Evolutionary conservation across 2,888 invertebrate species (phyloP).

Genomic region (Altica lythri): DNA sequence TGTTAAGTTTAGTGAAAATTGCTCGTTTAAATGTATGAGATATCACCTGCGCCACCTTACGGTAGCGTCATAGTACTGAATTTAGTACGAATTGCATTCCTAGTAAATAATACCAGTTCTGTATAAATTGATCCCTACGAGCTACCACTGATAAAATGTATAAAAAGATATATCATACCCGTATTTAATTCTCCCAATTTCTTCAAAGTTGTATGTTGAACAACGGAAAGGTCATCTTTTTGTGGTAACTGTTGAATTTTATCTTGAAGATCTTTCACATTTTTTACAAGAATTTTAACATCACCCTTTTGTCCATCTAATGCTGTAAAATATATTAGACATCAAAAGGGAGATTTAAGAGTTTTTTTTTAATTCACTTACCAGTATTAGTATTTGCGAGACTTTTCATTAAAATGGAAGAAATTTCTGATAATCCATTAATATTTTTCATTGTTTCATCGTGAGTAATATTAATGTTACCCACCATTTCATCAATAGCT

Average conservation of each 20-base stretch:
- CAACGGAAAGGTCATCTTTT: constrained; percentile 60
- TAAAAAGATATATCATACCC: too few species aligned
- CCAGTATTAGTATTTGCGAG: constrained; percentile 10
- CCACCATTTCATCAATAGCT: neutral
- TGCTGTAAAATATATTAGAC: constrained; percentile 38
- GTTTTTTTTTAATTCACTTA: too few species aligned
- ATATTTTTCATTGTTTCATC: constrained; percentile 3
- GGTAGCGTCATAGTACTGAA: too few species aligned
- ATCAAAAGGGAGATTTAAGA: too few species aligned
- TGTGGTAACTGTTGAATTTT: constrained; percentile 56
- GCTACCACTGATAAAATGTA: too few species aligned
- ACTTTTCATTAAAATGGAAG: constrained; percentile 3
- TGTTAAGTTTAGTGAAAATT: too few species aligned
- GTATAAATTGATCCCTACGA: too few species aligned
- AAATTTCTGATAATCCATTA: constrained; percentile 12
- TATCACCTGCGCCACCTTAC: too few species aligned
- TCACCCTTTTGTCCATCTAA: constrained; percentile 49
- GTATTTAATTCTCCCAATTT: constrained; percentile 34
- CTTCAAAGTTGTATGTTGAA: constrained; percentile 65
- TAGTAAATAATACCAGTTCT: too few species aligned
- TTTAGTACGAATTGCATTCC: too few species aligned
- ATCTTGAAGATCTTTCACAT: constrained; percentile 45
- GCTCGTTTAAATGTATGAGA: too few species aligned
- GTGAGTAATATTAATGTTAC: constrained; percentile 12
- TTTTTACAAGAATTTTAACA: constrained; percentile 44